These are phyloP conservation scores for Myanophis thanlyinensis DNA, from an alignment of 2,113 vertebrate species.

Conservation along the genomic window DNA sequence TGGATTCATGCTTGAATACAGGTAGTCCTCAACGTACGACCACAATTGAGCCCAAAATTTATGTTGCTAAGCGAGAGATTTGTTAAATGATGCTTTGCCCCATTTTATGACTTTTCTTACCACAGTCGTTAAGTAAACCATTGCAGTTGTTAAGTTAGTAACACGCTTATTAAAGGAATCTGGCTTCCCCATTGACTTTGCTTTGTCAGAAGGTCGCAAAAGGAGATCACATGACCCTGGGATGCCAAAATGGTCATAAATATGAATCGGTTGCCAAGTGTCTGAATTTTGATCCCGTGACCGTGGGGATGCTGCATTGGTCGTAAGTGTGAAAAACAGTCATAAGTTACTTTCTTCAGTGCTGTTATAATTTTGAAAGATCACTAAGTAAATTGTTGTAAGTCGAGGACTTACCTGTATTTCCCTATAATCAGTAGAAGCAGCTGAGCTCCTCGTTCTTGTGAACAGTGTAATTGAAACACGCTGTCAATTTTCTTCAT, in stretches of 20 bases:
- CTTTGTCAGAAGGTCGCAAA: background rate
- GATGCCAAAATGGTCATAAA: background rate
- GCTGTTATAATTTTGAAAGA: background rate
- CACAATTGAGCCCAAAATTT: background rate
- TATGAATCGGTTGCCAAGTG: background rate
- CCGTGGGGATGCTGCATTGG: background rate
- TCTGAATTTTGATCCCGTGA: background rate
- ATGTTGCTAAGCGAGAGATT: background rate
- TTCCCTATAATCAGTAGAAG: background rate
- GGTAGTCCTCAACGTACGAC: background rate
- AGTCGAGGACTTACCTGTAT: background rate
- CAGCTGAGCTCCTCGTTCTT: background rate
- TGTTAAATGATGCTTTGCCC: background rate
- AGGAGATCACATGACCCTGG: background rate
- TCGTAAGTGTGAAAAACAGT: background rate
- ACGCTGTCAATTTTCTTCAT: background rate
- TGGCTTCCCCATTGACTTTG: background rate
- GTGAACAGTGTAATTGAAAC: background rate
- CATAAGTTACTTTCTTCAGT: background rate
- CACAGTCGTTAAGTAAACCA: background rate
- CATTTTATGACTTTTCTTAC: background rate
- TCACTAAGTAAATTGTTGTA: background rate
- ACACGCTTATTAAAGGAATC: background rate
- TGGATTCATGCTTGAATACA: background rate
- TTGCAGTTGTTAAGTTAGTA: background rate